phyloP scores from a whole-genome alignment of 2,113 vertebrate genomes.

The Epinephelus moara region DNA sequence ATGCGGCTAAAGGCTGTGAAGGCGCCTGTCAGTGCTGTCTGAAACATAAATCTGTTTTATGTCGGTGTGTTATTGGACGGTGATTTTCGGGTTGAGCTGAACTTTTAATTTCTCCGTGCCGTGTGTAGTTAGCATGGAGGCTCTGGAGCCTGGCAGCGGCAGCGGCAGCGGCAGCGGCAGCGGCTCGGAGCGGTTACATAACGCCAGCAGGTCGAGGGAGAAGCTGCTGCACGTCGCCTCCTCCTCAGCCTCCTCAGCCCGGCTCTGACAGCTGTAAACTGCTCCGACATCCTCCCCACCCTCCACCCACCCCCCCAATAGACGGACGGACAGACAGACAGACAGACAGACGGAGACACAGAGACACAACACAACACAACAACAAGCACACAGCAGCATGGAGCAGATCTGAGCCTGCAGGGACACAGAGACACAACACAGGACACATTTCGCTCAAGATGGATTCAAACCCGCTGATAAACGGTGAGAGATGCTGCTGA shows the following conservation, averaged over 20 bases:
- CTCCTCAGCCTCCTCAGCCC: constrained; percentile 44
- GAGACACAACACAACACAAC: neutral
- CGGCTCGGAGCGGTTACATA: constrained; percentile 78
- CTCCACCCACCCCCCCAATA: no score
- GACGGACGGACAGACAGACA: neutral
- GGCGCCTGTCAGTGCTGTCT: neutral
- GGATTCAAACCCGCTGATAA: constrained; percentile 83
- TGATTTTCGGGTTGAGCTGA: neutral
- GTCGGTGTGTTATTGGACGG: no score
- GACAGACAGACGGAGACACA: neutral
- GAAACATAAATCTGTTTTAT: neutral
- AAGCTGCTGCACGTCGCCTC: constrained; percentile 58
- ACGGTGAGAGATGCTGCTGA: constrained; percentile 73
- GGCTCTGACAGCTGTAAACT: constrained; percentile 65
- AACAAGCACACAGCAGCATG: constrained; percentile 44
- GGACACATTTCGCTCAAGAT: constrained; percentile 61
- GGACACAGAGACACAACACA: constrained; percentile 4
- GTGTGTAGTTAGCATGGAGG: constrained; percentile 76
- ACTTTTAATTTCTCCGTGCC: neutral
- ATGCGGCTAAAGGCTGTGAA: no score
- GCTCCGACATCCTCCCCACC: neutral
- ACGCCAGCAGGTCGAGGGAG: constrained; percentile 62
- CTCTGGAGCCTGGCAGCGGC: constrained; percentile 62
- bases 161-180: constrained; percentile 41
- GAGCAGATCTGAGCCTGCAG: constrained; percentile 43